Evolutionary conservation across 1,140 invertebrate genomes (phyloP), one percentile per base, ranked within the genome.

Genomic region (Achroia grisella): DNA sequence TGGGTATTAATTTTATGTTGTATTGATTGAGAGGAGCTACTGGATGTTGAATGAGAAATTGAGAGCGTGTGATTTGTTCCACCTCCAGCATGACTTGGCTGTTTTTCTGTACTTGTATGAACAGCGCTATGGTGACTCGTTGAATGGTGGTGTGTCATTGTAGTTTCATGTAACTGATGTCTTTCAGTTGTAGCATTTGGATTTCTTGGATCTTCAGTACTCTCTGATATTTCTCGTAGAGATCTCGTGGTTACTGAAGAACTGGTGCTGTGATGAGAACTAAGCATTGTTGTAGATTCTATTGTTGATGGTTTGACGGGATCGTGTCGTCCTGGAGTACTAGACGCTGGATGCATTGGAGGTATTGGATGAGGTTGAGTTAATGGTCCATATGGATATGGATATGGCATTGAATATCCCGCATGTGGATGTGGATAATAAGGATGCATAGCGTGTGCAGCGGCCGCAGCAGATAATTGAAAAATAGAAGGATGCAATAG

Each of bases 301-400:
- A 92, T 89, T 27, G 88, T 87, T 23, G 86, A 74, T 23, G 84
- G 77, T 77, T 89, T 86, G 13, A 69, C 73, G 55, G 75, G 72
- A 14, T 86, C 86, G 55, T 84, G 86, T 58, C 82, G 72, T 55
- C 73, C 77, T 39, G 81, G 65, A 23, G 78, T 86, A 52, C 88
- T 89, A 9, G 87, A 81, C 32, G 88, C 87, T 4, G 90, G 82
- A 60, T 56, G 90, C 48, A 92, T 91, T 1, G 91, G 91, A 13
- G 92, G 92, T 54, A 92, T 91, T 1, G 92, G 90, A 58, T 93
- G 90, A 4, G 90, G 90, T 61, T 90, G 92, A 11, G 91, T 91
- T 39, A 92, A 87, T 1, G 92, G 90, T 3, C 89, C 89, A 59
- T 92, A 92, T 0, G 92, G 88, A 81, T 92, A 93, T n/a, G 89